Evolutionary conservation across 2,797 vertebrate species (phyloP).

Genomic region (Mormyrus hasselquistii): DNA sequence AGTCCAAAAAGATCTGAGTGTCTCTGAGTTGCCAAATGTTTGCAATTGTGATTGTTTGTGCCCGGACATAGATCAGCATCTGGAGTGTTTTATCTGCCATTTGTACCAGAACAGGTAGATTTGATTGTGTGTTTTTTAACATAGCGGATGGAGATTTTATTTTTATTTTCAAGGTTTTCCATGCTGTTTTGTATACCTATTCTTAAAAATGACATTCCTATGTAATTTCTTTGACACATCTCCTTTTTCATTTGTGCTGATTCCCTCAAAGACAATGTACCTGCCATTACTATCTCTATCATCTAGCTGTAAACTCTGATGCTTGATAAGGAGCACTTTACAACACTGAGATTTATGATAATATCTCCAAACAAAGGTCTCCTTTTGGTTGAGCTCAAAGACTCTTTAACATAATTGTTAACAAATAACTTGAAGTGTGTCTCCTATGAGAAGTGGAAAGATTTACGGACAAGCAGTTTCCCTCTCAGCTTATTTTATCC

Average conservation of each 20-base stretch:
- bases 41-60: not conserved
- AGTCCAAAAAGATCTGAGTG: not conserved
- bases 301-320: not conserved
- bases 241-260: not conserved
- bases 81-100: not conserved
- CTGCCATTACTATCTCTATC: not conserved
- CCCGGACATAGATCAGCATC: not conserved
- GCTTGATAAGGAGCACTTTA: not conserved
- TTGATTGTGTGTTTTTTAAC: not conserved
- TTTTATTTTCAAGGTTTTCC: not conserved
- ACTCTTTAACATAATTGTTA: not conserved
- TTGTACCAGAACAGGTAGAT: not conserved
- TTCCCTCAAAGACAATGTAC: not conserved
- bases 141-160: not conserved
- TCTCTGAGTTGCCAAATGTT: not conserved
- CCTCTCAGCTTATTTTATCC: not conserved
- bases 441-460: not conserved
- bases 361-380: not conserved
- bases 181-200: not conserved
- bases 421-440: slow-evolving; percentile 14
- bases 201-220: not conserved
- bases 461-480: not conserved
- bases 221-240: not conserved
- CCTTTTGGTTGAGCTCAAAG: not conserved
- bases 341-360: not conserved